phyloP scores from a whole-genome alignment of 1,140 invertebrate species.

The Cherax quadricarinatus region DNA sequence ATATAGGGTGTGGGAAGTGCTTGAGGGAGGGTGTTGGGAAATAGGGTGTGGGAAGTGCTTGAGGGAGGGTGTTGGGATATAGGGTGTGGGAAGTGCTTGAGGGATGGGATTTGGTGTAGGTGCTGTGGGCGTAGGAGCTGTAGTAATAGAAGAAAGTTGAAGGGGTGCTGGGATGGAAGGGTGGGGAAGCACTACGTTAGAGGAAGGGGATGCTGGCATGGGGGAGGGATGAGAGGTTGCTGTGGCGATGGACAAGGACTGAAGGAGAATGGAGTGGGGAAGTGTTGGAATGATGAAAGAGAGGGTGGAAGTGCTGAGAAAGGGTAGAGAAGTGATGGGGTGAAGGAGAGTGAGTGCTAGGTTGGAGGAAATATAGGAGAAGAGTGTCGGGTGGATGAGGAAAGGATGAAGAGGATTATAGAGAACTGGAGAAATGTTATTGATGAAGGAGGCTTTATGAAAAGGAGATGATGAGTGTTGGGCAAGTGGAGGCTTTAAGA shows the following conservation, averaged over 20 bases:
- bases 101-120: neutral
- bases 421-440: neutral
- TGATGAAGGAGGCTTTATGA: neutral
- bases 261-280: neutral
- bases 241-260: too few relatives aligned
- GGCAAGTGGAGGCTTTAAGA: too few relatives aligned
- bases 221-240: too few relatives aligned
- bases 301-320: too few relatives aligned
- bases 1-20: neutral
- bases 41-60: neutral
- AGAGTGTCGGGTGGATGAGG: slow-evolving; percentile 62
- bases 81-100: neutral
- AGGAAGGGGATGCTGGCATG: too few relatives aligned
- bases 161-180: neutral
- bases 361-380: slow-evolving; percentile 34
- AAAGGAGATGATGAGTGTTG: too few relatives aligned
- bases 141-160: too few relatives aligned
- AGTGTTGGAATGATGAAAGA: too few relatives aligned
- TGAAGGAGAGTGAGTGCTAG: neutral
- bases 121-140: too few relatives aligned
- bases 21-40: neutral
- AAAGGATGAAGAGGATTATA: neutral
- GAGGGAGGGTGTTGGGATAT: neutral
- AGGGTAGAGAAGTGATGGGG: too few relatives aligned
- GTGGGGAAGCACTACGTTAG: neutral